Evolutionary conservation across 2,888 invertebrate genomes (phyloP).

Genomic region (Drosophila macrospina): DNA sequence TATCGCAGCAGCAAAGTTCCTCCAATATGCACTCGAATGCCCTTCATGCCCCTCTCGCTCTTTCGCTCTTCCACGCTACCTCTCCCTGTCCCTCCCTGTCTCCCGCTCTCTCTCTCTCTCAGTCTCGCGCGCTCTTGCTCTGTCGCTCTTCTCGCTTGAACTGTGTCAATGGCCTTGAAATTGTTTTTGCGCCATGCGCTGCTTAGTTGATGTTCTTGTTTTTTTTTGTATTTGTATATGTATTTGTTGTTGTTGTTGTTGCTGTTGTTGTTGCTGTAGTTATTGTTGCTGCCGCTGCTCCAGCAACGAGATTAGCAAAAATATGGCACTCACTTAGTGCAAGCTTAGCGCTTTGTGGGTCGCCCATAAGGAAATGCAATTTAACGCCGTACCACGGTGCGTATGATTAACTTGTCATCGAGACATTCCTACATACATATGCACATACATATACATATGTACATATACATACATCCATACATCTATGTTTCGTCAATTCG

Average conservation of each 20-base stretch:
- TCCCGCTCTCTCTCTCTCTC: conserved; percentile 2
- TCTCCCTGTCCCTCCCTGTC: not conserved
- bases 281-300: conserved; percentile 19
- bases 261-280: conserved; percentile 4
- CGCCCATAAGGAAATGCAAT: conserved; percentile 66
- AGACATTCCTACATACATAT: conserved; percentile 2
- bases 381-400: conserved; percentile 48
- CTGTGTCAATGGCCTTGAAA: conserved; percentile 81
- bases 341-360: conserved; percentile 26
- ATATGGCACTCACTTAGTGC: conserved; percentile 48
- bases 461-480: not conserved
- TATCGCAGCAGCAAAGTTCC: conserved; percentile 72
- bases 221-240: conserved; percentile 21
- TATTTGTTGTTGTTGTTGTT: conserved; percentile 11
- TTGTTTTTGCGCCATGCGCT: conserved; percentile 74
- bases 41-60: conserved; percentile 46
- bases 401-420: conserved; percentile 44
- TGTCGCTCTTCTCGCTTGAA: conserved; percentile 61
- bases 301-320: conserved; percentile 60
- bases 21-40: conserved; percentile 67
- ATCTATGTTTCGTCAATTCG: conserved; percentile 1
- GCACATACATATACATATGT: not conserved
- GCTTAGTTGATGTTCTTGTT: conserved; percentile 63
- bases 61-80: conserved; percentile 3
- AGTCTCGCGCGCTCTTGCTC: not conserved